Conservation (phyloP, 2,113 vertebrate species). For the Platysteira castanea region DNA sequence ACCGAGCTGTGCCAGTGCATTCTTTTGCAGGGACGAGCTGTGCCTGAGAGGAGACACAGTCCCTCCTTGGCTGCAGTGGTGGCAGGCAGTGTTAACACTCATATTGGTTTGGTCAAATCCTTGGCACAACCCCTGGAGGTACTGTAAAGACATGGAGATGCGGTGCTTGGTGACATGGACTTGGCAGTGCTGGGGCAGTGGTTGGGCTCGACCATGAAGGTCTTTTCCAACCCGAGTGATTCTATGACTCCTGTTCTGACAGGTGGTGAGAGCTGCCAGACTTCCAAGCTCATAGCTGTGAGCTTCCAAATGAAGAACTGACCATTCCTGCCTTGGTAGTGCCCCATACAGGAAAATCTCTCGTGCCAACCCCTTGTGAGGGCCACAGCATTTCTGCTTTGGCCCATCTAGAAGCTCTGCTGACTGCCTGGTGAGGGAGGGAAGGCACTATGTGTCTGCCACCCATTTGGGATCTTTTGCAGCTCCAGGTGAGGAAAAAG, state of each 20-base stretch:
- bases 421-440: background rate
- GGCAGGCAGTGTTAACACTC: fast-evolving
- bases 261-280: background rate
- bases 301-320: background rate
- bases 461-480: background rate
- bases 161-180: fast-evolving
- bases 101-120: background rate
- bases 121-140: background rate
- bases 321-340: background rate
- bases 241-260: background rate
- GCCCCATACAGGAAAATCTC: background rate
- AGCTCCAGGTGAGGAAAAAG: background rate
- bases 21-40: background rate
- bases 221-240: background rate
- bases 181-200: background rate
- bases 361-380: background rate
- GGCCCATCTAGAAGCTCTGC: background rate
- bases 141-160: fast-evolving
- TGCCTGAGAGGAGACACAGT: background rate
- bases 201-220: fast-evolving
- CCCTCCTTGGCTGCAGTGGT: background rate
- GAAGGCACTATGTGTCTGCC: background rate
- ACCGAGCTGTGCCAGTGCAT: fast-evolving
- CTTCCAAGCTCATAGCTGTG: background rate
- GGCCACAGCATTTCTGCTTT: background rate